Percentiles rank a stretch among this genome's conserved stretches.
Evolutionary conservation across 2,888 invertebrate genomes (phyloP).

Genomic region (Malthinus seriepunctatus): DNA sequence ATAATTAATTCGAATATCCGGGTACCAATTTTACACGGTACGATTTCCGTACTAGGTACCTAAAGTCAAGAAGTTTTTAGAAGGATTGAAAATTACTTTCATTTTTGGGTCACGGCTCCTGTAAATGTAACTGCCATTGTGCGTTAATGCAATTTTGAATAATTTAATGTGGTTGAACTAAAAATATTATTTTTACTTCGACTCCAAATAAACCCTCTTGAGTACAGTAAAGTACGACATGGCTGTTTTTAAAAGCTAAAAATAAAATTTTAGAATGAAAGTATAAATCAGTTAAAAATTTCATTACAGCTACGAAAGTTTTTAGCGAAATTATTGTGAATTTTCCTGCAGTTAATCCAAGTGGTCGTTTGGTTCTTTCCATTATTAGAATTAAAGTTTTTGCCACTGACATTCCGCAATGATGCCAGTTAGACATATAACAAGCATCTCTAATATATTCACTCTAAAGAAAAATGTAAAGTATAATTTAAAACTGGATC

Average conservation of each 20-base stretch:
- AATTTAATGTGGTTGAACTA: too few species aligned
- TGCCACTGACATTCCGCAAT: not conserved
- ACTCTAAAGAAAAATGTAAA: too few species aligned
- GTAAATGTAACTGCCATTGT: too few species aligned
- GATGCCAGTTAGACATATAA: not conserved
- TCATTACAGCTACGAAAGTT: not conserved
- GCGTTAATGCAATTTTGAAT: too few species aligned
- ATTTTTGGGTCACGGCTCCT: too few species aligned
- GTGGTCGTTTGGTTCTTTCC: slow-evolving; percentile 10
- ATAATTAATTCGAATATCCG: too few species aligned
- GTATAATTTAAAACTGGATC: too few species aligned
- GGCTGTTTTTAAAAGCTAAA: not conserved
- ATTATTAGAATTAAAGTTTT: slow-evolving; percentile 7
- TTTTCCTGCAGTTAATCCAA: not conserved
- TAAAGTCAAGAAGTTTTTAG: too few species aligned
- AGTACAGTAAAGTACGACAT: not conserved
- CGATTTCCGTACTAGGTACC: too few species aligned
- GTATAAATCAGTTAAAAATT: not conserved
- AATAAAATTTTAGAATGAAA: not conserved
- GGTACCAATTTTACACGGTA: too few species aligned
- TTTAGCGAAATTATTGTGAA: slow-evolving; percentile 2
- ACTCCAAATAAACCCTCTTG: not conserved
- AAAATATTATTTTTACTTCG: too few species aligned
- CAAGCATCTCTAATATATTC: slow-evolving; percentile 5
- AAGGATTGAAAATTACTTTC: too few species aligned